Conservation (phyloP, 2,113 vertebrate genomes). For the Meriones unguiculatus region DNA sequence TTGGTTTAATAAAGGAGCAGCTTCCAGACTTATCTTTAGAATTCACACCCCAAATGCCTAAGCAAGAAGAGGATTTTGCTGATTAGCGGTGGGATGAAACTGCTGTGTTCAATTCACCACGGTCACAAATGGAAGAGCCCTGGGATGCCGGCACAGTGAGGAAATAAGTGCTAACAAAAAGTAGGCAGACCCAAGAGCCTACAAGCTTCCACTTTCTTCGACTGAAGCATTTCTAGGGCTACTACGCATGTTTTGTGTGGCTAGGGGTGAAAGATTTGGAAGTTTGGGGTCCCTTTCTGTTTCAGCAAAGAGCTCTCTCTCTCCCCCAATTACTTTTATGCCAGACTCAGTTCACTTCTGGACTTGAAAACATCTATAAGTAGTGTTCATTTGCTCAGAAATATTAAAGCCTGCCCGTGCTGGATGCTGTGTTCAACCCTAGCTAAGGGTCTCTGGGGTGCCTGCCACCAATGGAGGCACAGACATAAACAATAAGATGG, state of each 20-base stretch:
- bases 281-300: not conserved
- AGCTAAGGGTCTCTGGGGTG: not conserved
- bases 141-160: not conserved
- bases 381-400: not conserved
- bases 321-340: not conserved
- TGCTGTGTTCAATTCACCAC: not conserved
- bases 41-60: not conserved
- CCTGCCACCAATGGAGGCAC: not conserved
- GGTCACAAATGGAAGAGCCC: not conserved
- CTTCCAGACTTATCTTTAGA: not conserved
- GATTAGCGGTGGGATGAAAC: constrained; percentile 37
- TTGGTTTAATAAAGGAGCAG: not conserved
- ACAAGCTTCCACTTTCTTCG: not conserved
- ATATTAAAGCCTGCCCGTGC: not conserved
- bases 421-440: not conserved
- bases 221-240: not conserved
- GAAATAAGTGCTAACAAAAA: not conserved
- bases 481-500: not conserved
- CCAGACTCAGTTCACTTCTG: not conserved
- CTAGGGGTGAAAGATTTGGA: not conserved
- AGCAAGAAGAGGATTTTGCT: not conserved
- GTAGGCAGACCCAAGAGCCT: not conserved
- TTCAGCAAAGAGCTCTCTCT: not conserved
- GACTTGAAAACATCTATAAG: not conserved
- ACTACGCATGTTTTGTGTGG: not conserved